Conservation (phyloP, 2,113 vertebrate species). For the Passer domesticus region DNA sequence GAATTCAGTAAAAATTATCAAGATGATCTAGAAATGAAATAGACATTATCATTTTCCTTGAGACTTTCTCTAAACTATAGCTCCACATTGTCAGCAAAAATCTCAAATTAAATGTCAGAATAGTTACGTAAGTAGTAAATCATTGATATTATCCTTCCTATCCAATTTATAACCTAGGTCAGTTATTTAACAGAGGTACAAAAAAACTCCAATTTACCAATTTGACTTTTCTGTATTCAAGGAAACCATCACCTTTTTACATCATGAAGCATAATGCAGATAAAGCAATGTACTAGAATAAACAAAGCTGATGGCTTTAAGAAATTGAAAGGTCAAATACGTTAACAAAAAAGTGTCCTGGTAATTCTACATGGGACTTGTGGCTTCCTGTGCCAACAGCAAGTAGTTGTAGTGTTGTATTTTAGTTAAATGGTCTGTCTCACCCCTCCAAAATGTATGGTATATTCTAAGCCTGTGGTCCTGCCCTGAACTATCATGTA, state of each 20-base stretch:
- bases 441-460: too few species aligned
- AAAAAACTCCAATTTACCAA: not conserved
- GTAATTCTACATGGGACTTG: not conserved
- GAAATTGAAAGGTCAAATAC: not conserved
- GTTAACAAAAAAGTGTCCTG: not conserved
- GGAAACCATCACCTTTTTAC: not conserved
- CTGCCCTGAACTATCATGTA: too few species aligned
- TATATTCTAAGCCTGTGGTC: too few species aligned
- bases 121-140: not conserved
- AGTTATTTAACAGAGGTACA: not conserved
- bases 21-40: not conserved
- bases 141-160: not conserved
- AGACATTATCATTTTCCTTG: not conserved
- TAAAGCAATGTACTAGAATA: not conserved
- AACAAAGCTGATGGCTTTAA: not conserved
- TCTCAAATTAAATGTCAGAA: not conserved
- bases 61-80: not conserved
- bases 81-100: not conserved
- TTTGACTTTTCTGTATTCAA: not conserved
- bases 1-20: not conserved
- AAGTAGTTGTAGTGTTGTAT: not conserved
- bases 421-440: too few species aligned
- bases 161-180: not conserved
- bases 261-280: not conserved
- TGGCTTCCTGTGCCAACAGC: not conserved